Evolutionary conservation across 2,888 invertebrate genomes (phyloP), one percentile per base, ranked within the genome.

Genomic region (Monoplex corrugatus): DNA sequence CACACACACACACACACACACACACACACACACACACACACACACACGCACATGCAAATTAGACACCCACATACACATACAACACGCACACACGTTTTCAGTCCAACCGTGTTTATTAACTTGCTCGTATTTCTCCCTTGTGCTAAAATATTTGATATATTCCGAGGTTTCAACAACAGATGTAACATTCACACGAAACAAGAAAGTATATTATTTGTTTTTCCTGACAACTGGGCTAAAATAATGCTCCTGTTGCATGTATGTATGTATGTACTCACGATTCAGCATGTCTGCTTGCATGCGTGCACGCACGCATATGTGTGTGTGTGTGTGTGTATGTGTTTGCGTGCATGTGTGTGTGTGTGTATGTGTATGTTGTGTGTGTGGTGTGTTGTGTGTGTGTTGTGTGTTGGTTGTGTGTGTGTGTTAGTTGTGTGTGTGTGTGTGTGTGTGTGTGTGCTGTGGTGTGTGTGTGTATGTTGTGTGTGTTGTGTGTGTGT

Each of bases 1-100:
- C 38, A 75, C 75, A 72, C 32, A 72, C 68, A 72, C n/a, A 72
- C n/a, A 72, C 68, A 72, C n/a, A 72, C 68, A 72, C 6, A 72
- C 68, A 72, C 32, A 72, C 68, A 72, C n/a, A 72, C 68, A 72
- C n/a, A 72, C 68, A 72, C 6, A 68, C 68, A 68, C 5, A 68
- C 68, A 68, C 28, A 68, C 68, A 68, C 28, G 1, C 68, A 68
- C 28, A 5, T n/a, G 19, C 10, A 50, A n/a, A n/a, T n/a, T n/a
- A n/a, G n/a, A n/a, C n/a, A n/a, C n/a, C n/a, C n/a, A n/a, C n/a
- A n/a, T n/a, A n/a, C n/a, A n/a, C n/a, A n/a, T n/a, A n/a, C n/a
- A 50, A 57, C 2, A 57, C 57, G 16, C 32, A 50, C n/a, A 38
- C 38, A 75, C 13, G 38, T 75, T 38, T 16, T 75, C 75, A 75